Evolutionary conservation across 2,113 vertebrate genomes (phyloP).

Genomic region (Indri indri): DNA sequence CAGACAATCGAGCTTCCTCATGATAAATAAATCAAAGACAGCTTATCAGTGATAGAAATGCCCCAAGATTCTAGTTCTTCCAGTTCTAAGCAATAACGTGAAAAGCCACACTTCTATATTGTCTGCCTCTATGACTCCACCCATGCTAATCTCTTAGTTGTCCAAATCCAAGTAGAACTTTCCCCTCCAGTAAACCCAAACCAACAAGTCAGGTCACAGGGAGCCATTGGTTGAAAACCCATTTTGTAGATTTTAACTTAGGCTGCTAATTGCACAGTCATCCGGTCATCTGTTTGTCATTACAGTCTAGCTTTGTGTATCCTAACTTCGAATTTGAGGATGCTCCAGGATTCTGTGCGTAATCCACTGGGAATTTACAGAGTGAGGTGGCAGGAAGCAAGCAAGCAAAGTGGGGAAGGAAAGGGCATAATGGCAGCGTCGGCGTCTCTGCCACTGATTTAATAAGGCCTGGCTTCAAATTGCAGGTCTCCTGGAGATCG

Average conservation of each 20-base stretch:
- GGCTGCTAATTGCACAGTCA: neutral
- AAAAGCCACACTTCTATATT: neutral
- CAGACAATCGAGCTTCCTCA: neutral
- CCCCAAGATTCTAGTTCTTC: neutral
- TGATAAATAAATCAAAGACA: neutral
- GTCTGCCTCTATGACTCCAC: neutral
- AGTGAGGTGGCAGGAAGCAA: neutral
- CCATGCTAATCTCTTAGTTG: neutral
- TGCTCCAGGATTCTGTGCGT: neutral
- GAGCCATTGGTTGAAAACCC: neutral
- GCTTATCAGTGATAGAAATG: neutral
- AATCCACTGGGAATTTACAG: neutral
- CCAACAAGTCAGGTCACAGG: neutral
- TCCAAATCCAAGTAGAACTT: neutral
- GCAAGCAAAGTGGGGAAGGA: neutral
- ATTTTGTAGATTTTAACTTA: slow-evolving; percentile 30
- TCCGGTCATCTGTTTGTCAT: neutral
- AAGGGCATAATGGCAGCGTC: neutral
- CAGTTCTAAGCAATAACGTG: neutral
- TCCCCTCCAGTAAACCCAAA: neutral
- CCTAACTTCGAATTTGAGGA: neutral
- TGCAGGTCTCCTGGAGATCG: neutral
- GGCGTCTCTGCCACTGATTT: neutral
- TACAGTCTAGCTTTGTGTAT: neutral
- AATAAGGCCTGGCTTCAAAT: neutral